Base-by-base conservation (phyloP, 2,888 invertebrate species). In the Malthinus seriepunctatus region DNA sequence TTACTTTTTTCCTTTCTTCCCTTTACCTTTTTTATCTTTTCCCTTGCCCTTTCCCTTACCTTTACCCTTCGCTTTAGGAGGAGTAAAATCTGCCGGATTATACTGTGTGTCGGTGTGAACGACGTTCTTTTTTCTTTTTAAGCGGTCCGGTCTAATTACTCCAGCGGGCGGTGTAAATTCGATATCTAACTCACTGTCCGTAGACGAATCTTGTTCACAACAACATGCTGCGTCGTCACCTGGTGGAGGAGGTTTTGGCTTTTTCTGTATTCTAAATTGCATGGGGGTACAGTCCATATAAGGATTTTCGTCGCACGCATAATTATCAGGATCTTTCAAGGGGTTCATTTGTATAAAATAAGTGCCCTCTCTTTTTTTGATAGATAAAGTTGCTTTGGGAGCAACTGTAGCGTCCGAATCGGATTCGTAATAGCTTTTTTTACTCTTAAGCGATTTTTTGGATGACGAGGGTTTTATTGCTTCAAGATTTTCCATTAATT, bases 151-250 rank as follows among this genome's bases (percentile, higher is more conserved):
- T 64, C 84, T 85, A 49, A 88, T 86, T 35, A 88, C 81, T 0
- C 87, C 88, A 38, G 87, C 88, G 0, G 88, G 88, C 1, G 88
- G 88, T 0, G 88, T 88, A 51, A 88, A 88, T 59, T 88, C 88
- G 37, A 88, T 86, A 67, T 88, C 88, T 76, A 87, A 82, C 55
- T 88, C 88, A 1, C 84, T 85, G 60, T 87, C 87, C 51, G 83
- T 83, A 54, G 83, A 83, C 32, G 83, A 82, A 1, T 81, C 79
- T 66, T 86, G 66, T 7, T 66, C 67, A 48, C 73, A 74, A 23
- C 63, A 51, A 49, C 71, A 70, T 6, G 64, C 56, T 39, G 62
- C 61, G 8, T 61, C 58, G 83, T 81, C 44, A 82, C 83, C 63
- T 57, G 35, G 62, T 59, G 12, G 62, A 56, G 83, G 81, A 38